A percentile compares a stretch with the other conserved stretches of the same genome.
phyloP scores from a whole-genome alignment of 2,113 vertebrate species.

The Hippopotamus amphibius region DNA sequence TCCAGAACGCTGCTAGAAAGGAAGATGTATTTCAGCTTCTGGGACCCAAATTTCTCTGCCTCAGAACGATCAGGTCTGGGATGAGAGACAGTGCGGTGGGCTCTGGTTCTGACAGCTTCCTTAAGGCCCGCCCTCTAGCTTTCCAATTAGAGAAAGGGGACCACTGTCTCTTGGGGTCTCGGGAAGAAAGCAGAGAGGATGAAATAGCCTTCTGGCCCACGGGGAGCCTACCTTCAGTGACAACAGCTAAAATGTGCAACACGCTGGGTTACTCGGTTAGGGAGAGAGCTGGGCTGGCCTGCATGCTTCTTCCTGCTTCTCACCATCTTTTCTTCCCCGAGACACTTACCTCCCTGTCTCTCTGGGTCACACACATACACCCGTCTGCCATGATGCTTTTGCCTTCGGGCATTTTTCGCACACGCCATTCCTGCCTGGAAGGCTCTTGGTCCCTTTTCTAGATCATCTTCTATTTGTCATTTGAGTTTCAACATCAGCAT shows the following conservation, averaged over 20 bases:
- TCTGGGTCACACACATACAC: background rate
- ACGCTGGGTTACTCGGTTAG: background rate
- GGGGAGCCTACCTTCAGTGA: background rate
- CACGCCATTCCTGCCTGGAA: background rate
- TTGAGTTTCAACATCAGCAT: background rate
- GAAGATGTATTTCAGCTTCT: background rate
- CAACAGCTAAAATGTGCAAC: background rate
- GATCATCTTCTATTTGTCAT: background rate
- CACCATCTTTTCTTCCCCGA: background rate
- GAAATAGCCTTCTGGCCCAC: background rate
- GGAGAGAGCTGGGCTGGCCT: fast-evolving
- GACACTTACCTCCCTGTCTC: background rate
- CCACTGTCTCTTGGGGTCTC: background rate
- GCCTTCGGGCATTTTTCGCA: background rate
- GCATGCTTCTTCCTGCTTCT: fast-evolving
- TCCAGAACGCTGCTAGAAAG: background rate
- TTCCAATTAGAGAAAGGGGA: background rate
- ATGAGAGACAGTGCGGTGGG: background rate
- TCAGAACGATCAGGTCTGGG: background rate
- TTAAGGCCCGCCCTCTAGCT: background rate
- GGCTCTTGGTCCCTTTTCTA: background rate
- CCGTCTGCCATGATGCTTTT: background rate
- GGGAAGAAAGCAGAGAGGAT: background rate
- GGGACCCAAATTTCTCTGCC: background rate
- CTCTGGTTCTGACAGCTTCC: background rate